Percentiles rank a stretch among this genome's conserved stretches.
These are phyloP conservation scores for Centropus bengalensis DNA, from an alignment of 2,113 vertebrate species.

Conservation along the genomic window DNA sequence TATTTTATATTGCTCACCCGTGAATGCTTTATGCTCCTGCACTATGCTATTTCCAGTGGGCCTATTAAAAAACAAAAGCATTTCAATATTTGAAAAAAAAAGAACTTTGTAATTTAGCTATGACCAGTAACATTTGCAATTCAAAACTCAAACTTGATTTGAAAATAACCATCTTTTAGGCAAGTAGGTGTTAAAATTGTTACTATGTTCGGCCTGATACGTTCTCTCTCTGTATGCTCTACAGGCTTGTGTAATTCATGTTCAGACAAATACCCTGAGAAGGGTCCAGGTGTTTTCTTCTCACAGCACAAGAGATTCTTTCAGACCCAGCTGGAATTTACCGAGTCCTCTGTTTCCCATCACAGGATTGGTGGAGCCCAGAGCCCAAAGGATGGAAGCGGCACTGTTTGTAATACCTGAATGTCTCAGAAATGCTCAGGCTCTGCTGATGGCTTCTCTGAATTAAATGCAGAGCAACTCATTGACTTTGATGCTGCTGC, in stretches of 20 bases:
- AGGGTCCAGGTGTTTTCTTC: neutral
- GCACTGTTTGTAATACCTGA: neutral
- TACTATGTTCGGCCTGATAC: neutral
- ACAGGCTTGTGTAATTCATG: neutral
- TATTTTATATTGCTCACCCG: neutral
- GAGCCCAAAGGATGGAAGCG: accelerated
- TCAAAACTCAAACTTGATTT: slow-evolving; percentile 21
- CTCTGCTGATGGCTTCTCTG: neutral
- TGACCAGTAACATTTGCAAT: neutral
- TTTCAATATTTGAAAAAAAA: neutral
- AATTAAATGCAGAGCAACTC: neutral
- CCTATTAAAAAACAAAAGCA: neutral
- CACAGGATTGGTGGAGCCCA: neutral
- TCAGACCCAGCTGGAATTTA: neutral
- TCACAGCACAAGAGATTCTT: neutral
- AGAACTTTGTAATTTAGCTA: slow-evolving; percentile 8
- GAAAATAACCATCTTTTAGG: slow-evolving; percentile 33
- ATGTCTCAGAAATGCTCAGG: neutral
- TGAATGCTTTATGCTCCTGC: neutral
- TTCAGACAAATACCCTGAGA: neutral
- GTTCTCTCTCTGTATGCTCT: neutral
- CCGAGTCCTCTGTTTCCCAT: neutral
- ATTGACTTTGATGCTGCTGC: neutral
- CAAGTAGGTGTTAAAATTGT: slow-evolving; percentile 1
- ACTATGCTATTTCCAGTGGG: neutral